phyloP scores from a whole-genome alignment of 2,797 vertebrate species.

The Choloepus didactylus region DNA sequence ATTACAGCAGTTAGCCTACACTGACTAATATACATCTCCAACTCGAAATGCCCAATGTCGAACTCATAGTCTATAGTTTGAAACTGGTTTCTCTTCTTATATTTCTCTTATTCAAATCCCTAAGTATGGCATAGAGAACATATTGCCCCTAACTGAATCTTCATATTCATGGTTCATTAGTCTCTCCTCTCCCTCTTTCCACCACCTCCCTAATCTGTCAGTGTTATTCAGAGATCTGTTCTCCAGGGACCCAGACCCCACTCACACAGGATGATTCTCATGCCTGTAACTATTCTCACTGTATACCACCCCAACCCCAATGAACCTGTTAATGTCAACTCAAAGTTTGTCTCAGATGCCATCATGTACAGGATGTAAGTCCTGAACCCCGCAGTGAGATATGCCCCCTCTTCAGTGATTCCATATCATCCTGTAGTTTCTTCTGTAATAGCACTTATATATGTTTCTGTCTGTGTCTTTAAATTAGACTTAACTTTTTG shows the following conservation, averaged over 20 bases:
- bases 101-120: background rate
- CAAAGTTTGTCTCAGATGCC: background rate
- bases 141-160: background rate
- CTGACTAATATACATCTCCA: background rate
- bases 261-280: background rate
- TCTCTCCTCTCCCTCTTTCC: background rate
- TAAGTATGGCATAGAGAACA: background rate
- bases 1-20: background rate
- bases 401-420: background rate
- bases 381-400: background rate
- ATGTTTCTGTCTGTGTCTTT: slow-evolving; percentile 15
- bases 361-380: background rate
- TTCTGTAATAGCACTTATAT: background rate
- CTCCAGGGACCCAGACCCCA: background rate
- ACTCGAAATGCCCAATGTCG: background rate
- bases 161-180: background rate
- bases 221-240: background rate
- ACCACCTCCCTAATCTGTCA: background rate
- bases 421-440: background rate
- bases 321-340: background rate
- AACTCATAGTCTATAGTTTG: background rate
- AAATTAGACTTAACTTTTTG: background rate
- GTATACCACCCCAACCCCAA: fast-evolving
- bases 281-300: background rate
- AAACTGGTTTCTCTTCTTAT: background rate